Evolutionary conservation across 1,140 invertebrate species (phyloP).

Genomic region (Octopus bimaculoides): DNA sequence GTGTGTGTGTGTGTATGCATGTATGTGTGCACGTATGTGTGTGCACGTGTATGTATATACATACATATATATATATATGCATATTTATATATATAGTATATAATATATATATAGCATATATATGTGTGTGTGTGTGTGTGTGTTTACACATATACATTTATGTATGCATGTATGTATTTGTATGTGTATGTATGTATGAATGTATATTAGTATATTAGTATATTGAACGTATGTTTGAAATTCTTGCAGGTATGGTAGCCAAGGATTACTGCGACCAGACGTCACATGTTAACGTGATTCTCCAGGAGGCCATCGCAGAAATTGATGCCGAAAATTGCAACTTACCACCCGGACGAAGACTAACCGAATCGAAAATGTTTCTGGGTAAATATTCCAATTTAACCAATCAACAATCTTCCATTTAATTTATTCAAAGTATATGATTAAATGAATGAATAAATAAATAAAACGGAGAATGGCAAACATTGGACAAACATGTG

Average conservation of each 20-base stretch:
- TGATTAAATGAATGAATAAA: too few species aligned
- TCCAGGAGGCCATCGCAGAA: constrained; percentile 35
- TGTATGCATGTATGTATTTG: not conserved
- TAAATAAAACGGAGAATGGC: too few species aligned
- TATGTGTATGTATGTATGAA: not conserved
- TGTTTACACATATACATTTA: not conserved
- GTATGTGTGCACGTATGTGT: not conserved
- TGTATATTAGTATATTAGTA: not conserved
- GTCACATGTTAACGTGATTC: constrained; percentile 25
- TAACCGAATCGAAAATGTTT: constrained; percentile 27
- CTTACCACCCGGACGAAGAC: constrained; percentile 16
- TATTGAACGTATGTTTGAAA: not conserved
- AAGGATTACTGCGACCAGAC: constrained; percentile 39
- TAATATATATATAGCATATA: not conserved
- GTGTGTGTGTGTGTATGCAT: not conserved
- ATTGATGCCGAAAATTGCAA: constrained; percentile 23
- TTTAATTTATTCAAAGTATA: too few species aligned
- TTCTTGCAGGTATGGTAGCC: constrained; percentile 40
- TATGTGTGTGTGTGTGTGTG: constrained; percentile 2
- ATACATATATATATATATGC: not conserved
- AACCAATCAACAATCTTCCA: too few species aligned
- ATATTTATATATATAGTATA: not conserved
- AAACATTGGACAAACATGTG: too few species aligned
- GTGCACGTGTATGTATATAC: constrained; percentile 3
- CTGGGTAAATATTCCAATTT: constrained; percentile 30